phyloP scores from a whole-genome alignment of 2,888 invertebrate genomes.

The Conus canariensis region DNA sequence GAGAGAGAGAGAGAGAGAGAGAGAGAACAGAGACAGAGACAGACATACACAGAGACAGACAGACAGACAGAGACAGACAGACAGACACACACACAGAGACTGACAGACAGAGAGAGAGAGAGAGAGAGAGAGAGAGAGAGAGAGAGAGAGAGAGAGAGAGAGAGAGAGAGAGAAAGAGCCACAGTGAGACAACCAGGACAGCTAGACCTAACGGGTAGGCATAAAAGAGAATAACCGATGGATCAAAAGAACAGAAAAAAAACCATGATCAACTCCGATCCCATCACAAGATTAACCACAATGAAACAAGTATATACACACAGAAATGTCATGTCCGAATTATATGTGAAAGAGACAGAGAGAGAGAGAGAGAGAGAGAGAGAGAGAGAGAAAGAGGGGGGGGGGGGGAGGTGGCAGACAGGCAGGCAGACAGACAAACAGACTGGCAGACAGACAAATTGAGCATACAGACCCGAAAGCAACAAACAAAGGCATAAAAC shows the following conservation, averaged over 20 bases:
- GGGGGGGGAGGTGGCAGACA: neutral
- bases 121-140: no score
- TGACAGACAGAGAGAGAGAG: neutral
- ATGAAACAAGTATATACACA: neutral
- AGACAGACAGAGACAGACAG: neutral
- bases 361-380: neutral
- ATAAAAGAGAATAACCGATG: neutral
- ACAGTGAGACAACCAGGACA: neutral
- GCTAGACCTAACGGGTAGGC: neutral
- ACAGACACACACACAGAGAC: neutral
- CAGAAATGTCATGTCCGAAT: neutral
- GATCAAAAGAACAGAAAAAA: neutral
- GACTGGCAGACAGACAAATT: neutral
- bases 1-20: neutral
- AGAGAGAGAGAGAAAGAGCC: neutral
- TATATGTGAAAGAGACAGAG: neutral
- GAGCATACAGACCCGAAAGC: no score
- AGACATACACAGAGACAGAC: no score
- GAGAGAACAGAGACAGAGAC: neutral
- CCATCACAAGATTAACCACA: neutral
- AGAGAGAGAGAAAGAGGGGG: neutral
- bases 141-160: neutral
- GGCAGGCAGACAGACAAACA: neutral
- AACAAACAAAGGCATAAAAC: neutral
- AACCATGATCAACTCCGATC: neutral